Conservation (phyloP, 1,140 invertebrate species). For the Magallana ariakensis region DNA sequence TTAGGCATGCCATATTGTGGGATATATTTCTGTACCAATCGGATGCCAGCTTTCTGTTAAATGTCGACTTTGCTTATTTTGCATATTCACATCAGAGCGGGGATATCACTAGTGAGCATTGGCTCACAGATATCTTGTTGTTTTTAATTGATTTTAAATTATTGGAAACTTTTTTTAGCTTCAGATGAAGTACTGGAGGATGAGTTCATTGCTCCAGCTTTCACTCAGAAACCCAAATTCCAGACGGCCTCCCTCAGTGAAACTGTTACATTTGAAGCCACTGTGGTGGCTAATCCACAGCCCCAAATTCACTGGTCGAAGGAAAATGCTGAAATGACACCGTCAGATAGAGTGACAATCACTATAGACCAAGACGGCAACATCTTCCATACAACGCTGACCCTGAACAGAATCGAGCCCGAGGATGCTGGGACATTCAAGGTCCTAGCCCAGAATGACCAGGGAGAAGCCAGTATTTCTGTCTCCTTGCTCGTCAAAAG, state of each 20-base stretch:
- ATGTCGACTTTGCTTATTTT: no score
- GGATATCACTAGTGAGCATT: no score
- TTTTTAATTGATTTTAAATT: not conserved
- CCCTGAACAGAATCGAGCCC: constrained; percentile 94
- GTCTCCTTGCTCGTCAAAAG: constrained; percentile 77
- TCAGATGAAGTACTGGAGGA: constrained; percentile 36
- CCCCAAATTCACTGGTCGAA: constrained; percentile 70
- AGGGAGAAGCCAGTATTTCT: constrained; percentile 77
- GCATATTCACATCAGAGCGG: no score
- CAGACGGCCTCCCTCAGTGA: constrained; percentile 72
- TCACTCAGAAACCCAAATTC: constrained; percentile 75
- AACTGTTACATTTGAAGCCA: constrained; percentile 71
- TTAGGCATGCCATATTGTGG: no score
- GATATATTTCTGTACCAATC: no score
- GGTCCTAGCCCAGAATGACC: constrained; percentile 90
- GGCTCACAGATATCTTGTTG: not conserved
- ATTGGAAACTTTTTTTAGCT: not conserved
- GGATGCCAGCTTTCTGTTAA: no score
- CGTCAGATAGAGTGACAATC: constrained; percentile 49
- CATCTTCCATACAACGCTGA: constrained; percentile 64
- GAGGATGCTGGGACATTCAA: constrained; percentile 96
- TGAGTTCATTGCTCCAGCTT: constrained; percentile 68
- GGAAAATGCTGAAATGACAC: constrained; percentile 50
- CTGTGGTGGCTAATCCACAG: constrained; percentile 70
- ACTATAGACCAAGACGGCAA: constrained; percentile 64